Base-by-base conservation (phyloP, 2,797 vertebrate genomes). In the Gobio occitaniae region DNA sequence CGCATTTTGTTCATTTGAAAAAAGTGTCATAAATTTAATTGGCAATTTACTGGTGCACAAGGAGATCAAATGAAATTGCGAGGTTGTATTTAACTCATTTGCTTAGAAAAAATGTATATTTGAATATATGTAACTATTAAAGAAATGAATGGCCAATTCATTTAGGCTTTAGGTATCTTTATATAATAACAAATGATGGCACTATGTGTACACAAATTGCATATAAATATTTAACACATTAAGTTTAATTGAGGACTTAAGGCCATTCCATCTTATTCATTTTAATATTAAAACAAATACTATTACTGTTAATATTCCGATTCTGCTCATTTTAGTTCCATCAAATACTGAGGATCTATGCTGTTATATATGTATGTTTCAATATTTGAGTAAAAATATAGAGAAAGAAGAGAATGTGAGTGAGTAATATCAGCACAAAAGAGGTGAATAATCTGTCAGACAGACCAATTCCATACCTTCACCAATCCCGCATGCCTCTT, bases 11-110 rank as follows among this genome's bases (percentile, higher is more conserved):
- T 75, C 3, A 75, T 25, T 16, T 3, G 19, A 25, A 63, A 75
- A 52, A 79, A 71, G 15, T 68, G 32, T 16, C 15, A 78, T 65
- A 36, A 21, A 69, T 59, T 61, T 5, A 78, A 71, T 84, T 63
- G n/a, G 7, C 52, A 78, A 48, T 84, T 68, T 21, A 76, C 16
- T 70, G n/a, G 59, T 56, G 4, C 65, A 69, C 63, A n/a, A 59
- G 52, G n/a, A 59, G 41, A 13, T 48, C 44, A 50, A 36, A 71
- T 44, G 4, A 56, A 50, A 82, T 66, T 76, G 41, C 6, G 0
- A 78, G 54, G 13, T 65, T 65, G 16, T 1, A 47, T 84, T 78
- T 38, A 11, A 44, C 2, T 36, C 12, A 32, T 61, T 77, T 25
- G 36, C 29, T 70, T 16, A 16, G 4, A 70, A 70, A 56, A 32